These are phyloP conservation scores for Trimorus sp. DNA, from an alignment of 2,888 invertebrate genomes.

Conservation along the genomic window DNA sequence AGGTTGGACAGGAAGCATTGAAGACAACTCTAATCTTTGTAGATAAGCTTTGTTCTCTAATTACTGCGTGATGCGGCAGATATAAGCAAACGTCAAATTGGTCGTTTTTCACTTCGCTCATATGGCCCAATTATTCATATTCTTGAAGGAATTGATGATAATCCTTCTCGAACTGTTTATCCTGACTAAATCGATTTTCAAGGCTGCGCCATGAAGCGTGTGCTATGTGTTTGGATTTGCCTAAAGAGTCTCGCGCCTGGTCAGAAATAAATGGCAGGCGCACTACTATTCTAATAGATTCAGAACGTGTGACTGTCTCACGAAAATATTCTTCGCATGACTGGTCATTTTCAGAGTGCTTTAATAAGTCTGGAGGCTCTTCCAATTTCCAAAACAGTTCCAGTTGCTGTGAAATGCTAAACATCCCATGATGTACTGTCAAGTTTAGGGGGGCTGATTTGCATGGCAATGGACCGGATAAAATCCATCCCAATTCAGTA, in stretches of 20 bases:
- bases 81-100: not conserved
- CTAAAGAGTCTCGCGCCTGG: not conserved
- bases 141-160: not conserved
- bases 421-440: not conserved
- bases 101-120: not conserved
- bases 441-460: not conserved
- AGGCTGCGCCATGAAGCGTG: not conserved
- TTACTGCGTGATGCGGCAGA: not conserved
- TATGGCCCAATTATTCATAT: constrained; percentile 1
- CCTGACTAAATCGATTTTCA: not conserved
- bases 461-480: not conserved
- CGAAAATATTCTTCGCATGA: no score
- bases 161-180: not conserved
- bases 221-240: not conserved
- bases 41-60: not conserved
- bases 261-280: not conserved
- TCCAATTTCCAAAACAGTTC: not conserved
- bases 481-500: not conserved
- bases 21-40: constrained; percentile 2
- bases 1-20: constrained; percentile 2
- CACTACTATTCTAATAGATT: not conserved
- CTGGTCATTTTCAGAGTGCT: no score
- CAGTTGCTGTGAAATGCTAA: not conserved
- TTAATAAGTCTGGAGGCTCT: not conserved
- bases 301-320: no score